A percentile compares a stretch with the other conserved stretches of the same genome.
Evolutionary conservation across 2,888 invertebrate species (phyloP).

Genomic region (Limnephilus lunatus): DNA sequence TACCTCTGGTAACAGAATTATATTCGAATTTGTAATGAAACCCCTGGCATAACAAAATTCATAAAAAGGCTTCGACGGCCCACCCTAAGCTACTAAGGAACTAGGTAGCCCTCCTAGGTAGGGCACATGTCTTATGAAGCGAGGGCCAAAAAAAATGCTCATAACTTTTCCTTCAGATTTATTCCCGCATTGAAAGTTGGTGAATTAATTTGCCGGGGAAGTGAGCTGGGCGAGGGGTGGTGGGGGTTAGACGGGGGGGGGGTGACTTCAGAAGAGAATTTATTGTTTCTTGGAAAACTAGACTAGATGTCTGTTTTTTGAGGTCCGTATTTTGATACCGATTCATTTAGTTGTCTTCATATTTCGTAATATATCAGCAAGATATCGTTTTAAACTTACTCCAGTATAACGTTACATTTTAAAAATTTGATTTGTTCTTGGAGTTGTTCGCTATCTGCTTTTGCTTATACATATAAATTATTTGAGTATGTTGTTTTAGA

Average conservation of each 20-base stretch:
- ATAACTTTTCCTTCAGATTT: conserved; percentile 65
- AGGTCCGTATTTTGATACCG: conserved; percentile 49
- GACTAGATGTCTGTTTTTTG: conserved; percentile 63
- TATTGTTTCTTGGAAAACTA: conserved; percentile 64
- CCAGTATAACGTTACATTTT: neutral
- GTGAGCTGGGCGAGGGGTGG: conserved; percentile 33
- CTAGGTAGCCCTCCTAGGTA: conserved; percentile 15
- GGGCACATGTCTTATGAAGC: conserved; percentile 62
- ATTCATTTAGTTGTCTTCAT: conserved; percentile 7
- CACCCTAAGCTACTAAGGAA: neutral
- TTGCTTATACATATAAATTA: too few species aligned
- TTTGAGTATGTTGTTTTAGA: too few species aligned
- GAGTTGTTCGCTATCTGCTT: too few species aligned
- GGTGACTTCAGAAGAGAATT: conserved; percentile 59
- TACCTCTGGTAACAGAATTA: neutral
- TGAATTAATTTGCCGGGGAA: conserved; percentile 66
- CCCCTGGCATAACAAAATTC: neutral
- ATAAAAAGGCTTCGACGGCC: neutral
- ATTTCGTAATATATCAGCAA: conserved; percentile 19
- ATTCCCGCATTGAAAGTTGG: conserved; percentile 66
- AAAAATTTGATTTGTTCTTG: too few species aligned
- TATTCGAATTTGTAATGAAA: neutral
- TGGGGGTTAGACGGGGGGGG: neutral
- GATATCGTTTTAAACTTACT: conserved; percentile 2
- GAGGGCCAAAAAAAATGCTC: conserved; percentile 60